Conservation (phyloP, 2,113 vertebrate genomes). For the Trogon melanurus region DNA sequence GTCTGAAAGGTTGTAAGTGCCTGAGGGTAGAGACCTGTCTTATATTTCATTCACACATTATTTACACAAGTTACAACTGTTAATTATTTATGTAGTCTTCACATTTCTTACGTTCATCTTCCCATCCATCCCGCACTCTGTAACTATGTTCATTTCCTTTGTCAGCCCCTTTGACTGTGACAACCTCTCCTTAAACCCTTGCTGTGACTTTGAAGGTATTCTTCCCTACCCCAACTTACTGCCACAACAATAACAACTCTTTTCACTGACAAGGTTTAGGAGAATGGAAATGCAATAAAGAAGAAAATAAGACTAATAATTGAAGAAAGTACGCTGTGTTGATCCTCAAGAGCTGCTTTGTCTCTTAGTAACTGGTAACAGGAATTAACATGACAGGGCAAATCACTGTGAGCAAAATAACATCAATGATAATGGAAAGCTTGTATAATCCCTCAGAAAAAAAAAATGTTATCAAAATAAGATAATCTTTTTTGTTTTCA, state of each 20-base stretch:
- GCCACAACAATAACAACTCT: neutral
- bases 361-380: constrained; percentile 24
- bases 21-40: neutral
- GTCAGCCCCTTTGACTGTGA: neutral
- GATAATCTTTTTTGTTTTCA: neutral
- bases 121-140: neutral
- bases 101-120: neutral
- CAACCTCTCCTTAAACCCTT: neutral
- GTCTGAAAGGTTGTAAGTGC: neutral
- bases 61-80: constrained; percentile 21
- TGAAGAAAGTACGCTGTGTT: neutral
- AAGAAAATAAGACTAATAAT: constrained; percentile 11
- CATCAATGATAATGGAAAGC: neutral
- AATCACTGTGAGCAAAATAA: constrained; percentile 1
- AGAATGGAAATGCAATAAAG: constrained; percentile 14
- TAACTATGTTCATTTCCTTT: neutral
- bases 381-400: constrained; percentile 15
- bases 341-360: constrained; percentile 36
- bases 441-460: neutral
- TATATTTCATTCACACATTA: neutral
- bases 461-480: neutral
- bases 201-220: neutral
- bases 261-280: neutral
- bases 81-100: neutral
- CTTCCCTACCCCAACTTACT: neutral